These are phyloP conservation scores for Drosophila nigritarsus DNA, from an alignment of 2,888 invertebrate genomes.

Conservation along the genomic window DNA sequence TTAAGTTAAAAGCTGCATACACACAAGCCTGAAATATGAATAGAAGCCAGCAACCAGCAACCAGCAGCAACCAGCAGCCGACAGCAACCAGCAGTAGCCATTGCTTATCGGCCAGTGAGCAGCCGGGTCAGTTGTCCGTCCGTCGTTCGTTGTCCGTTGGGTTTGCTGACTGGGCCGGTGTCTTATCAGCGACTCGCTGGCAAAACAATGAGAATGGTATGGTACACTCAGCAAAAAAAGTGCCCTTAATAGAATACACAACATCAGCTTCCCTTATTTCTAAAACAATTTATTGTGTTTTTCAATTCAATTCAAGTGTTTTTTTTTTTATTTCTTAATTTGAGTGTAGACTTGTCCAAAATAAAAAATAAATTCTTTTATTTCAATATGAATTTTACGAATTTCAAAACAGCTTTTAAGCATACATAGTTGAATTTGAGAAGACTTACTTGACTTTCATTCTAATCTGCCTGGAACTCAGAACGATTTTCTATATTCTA, in stretches of 20 bases:
- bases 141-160: constrained; percentile 15
- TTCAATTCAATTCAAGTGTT: neutral
- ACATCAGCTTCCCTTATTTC: neutral
- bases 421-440: neutral
- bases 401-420: neutral
- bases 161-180: constrained; percentile 43
- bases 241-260: neutral
- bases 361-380: too few relatives aligned
- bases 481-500: neutral
- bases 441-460: neutral
- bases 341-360: too few relatives aligned
- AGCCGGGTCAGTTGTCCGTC: constrained; percentile 47
- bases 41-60: constrained; percentile 15
- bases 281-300: neutral
- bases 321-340: neutral
- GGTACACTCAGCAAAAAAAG: neutral
- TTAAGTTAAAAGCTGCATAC: constrained; percentile 72
- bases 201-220: constrained; percentile 37
- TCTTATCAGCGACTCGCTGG: constrained; percentile 45
- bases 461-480: neutral
- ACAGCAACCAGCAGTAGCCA: constrained; percentile 5
- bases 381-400: neutral
- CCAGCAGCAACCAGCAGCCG: neutral
- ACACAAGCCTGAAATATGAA: constrained; percentile 64
- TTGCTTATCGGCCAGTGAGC: constrained; percentile 55